These are phyloP conservation scores for Sebastes kiyomatsui DNA, from an alignment of 2,797 vertebrate genomes.

Conservation along the genomic window DNA sequence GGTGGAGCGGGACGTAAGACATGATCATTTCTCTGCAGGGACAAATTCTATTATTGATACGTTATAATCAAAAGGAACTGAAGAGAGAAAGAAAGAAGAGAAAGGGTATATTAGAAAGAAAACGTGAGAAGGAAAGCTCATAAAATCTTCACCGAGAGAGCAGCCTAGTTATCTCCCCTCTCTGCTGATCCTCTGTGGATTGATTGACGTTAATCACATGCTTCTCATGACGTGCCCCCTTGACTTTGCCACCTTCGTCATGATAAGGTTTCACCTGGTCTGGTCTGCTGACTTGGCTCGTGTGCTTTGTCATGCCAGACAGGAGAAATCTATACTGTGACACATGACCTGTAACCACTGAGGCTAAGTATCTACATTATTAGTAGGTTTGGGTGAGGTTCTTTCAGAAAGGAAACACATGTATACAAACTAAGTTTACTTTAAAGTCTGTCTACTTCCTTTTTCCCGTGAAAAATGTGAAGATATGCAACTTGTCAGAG, in stretches of 20 bases:
- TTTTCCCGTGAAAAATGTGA: not conserved
- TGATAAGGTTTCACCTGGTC: conserved; percentile 48
- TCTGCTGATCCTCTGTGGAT: not conserved
- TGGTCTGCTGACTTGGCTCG: conserved; percentile 22
- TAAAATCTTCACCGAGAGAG: conserved; percentile 28
- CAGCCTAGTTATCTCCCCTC: conserved; percentile 7
- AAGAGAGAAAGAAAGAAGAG: not conserved
- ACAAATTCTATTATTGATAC: conserved; percentile 12
- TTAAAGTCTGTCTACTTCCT: not conserved
- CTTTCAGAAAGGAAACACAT: not conserved
- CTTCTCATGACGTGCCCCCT: conserved; percentile 4
- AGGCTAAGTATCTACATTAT: not conserved
- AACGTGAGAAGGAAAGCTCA: conserved; percentile 19
- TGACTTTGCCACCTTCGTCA: conserved; percentile 29
- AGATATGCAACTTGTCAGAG: not conserved
- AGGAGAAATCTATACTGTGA: conserved; percentile 30
- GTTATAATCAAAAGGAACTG: conserved; percentile 6
- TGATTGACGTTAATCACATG: conserved; percentile 45
- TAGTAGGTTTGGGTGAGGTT: not conserved
- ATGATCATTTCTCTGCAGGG: not conserved
- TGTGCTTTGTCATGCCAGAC: conserved; percentile 1
- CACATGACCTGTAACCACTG: not conserved
- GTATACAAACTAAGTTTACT: not conserved
- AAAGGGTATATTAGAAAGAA: not conserved
- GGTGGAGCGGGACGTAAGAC: not conserved